Evolutionary conservation across 2,888 invertebrate species (phyloP).

Genomic region (Pomacea canaliculata): DNA sequence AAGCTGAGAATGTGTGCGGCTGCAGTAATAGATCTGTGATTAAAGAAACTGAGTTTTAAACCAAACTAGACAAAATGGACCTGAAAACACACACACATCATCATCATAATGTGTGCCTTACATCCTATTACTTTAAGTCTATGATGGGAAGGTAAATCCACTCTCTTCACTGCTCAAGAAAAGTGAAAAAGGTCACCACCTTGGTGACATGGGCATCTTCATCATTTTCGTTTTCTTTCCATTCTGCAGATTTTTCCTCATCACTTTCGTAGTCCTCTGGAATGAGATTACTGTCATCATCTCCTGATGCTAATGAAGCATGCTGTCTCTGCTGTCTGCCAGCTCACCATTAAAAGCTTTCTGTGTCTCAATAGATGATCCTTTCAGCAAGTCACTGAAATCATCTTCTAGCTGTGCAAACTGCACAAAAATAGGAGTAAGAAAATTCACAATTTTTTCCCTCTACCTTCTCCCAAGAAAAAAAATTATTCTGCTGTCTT

Average conservation of each 20-base stretch:
- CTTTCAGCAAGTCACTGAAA: conserved; percentile 61
- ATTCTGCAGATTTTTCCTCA: conserved; percentile 41
- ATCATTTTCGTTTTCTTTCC: conserved; percentile 43
- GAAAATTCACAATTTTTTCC: too few species aligned
- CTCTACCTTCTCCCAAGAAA: too few species aligned
- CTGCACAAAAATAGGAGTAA: conserved; percentile 25
- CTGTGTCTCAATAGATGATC: conserved; percentile 58
- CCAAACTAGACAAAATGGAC: not conserved
- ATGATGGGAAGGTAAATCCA: too few species aligned
- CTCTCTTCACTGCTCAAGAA: too few species aligned
- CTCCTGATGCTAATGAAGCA: conserved; percentile 25
- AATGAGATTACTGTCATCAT: conserved; percentile 53
- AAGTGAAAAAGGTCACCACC: conserved; percentile 35
- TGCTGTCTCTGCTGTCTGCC: conserved; percentile 35
- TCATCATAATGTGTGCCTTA: too few species aligned
- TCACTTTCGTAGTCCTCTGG: conserved; percentile 65
- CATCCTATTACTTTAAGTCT: too few species aligned
- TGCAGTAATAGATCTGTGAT: conserved; percentile 87
- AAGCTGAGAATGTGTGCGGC: conserved; percentile 96
- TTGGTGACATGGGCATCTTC: conserved; percentile 60
- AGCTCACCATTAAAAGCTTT: conserved; percentile 55
- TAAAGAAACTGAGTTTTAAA: not conserved
- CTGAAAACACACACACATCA: not conserved
- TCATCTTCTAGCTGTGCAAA: conserved; percentile 56
- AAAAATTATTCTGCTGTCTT: too few species aligned